Percentiles rank a stretch among this genome's conserved stretches.
These are phyloP conservation scores for Ophonus ardosiacus DNA, from an alignment of 2,888 invertebrate genomes.

Conservation along the genomic window DNA sequence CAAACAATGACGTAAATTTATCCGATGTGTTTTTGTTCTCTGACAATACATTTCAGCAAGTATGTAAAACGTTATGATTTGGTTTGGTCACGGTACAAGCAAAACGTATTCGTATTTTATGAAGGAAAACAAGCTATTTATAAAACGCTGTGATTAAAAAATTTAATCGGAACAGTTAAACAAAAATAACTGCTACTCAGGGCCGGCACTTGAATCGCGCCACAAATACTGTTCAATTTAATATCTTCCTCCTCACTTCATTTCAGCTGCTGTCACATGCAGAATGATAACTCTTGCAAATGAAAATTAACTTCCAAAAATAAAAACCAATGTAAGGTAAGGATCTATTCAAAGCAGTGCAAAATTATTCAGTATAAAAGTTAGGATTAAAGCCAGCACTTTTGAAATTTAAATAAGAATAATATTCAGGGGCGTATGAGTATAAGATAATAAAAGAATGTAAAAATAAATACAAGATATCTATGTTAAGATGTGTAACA, in stretches of 20 bases:
- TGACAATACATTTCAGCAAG: conserved; percentile 3
- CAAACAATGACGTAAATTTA: background rate
- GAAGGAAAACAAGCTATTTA: conserved; percentile 49
- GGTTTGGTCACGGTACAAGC: conserved; percentile 5
- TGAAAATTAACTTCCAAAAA: background rate
- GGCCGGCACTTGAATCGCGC: conserved; percentile 39
- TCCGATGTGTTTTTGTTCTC: background rate
- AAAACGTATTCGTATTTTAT: conserved; percentile 28
- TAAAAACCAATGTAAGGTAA: background rate
- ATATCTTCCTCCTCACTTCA: background rate
- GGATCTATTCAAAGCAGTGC: background rate
- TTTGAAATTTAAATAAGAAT: background rate
- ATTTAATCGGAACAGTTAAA: conserved; percentile 47
- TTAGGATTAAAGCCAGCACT: background rate
- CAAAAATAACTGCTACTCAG: conserved; percentile 47
- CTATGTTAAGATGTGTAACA: too few relatives aligned
- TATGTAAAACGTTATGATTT: background rate
- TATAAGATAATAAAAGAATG: too few relatives aligned
- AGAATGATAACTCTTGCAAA: background rate
- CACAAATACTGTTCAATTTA: conserved; percentile 16
- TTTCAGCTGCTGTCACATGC: background rate
- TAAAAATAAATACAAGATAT: conserved; percentile 3
- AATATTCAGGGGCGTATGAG: background rate
- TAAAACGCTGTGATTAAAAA: conserved; percentile 50
- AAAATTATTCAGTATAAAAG: background rate